A percentile compares a stretch with the other conserved stretches of the same genome.
phyloP scores from a whole-genome alignment of 2,888 invertebrate species.

The Muschampia plurimacula region DNA sequence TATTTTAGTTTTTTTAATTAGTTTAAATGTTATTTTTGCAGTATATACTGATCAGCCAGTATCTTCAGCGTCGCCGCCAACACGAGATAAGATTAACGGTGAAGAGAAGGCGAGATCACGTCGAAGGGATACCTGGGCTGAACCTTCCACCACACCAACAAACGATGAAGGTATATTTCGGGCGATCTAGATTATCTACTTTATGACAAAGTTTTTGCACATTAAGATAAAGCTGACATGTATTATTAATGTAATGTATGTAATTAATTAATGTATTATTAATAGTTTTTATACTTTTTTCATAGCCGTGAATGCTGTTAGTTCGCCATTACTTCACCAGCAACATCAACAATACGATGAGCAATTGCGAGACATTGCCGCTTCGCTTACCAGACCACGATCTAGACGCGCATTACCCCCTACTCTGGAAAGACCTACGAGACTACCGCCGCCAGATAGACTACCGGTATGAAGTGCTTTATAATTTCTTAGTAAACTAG shows the following conservation, averaged over 20 bases:
- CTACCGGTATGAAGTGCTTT: conserved; percentile 62
- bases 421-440: conserved; percentile 84
- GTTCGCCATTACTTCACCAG: conserved; percentile 78
- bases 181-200: not conserved
- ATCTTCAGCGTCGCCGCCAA: conserved; percentile 92
- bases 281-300: not conserved
- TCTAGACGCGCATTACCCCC: conserved; percentile 83
- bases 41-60: conserved; percentile 89
- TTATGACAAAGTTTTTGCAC: not conserved
- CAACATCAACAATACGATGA: conserved; percentile 86
- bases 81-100: conserved; percentile 91
- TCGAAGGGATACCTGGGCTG: conserved; percentile 82
- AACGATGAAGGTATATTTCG: conserved; percentile 64
- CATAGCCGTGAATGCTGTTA: conserved; percentile 57
- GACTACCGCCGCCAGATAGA: conserved; percentile 77
- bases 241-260: too few relatives aligned
- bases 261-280: too few relatives aligned
- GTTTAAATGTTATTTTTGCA: conserved; percentile 51
- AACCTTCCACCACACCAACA: conserved; percentile 60
- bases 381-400: conserved; percentile 91
- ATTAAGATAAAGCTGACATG: too few relatives aligned
- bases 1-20: too few relatives aligned
- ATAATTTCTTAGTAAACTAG: not conserved
- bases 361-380: conserved; percentile 93
- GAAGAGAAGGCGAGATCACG: conserved; percentile 89